phyloP scores from a whole-genome alignment of 2,888 invertebrate species.

The Chalcis sispes region DNA sequence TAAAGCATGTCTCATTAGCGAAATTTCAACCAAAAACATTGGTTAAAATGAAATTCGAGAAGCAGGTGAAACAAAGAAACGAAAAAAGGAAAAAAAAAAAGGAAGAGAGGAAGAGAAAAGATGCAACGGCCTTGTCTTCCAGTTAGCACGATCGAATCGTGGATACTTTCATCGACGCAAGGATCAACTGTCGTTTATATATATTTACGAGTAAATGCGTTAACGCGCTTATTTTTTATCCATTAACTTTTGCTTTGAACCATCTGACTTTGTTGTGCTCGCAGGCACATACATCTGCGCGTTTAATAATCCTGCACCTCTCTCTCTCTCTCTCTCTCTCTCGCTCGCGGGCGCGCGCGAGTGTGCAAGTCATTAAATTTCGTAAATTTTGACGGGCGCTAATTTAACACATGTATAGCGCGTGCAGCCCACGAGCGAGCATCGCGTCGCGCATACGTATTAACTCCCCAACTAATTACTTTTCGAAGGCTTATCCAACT shows the following conservation, averaged over 20 bases:
- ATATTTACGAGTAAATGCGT: no score
- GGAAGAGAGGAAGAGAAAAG: background rate
- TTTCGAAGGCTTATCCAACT: conserved; percentile 35
- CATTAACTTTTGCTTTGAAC: conserved; percentile 13
- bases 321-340: no score
- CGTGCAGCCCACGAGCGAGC: background rate
- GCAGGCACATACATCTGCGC: background rate
- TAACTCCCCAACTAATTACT: conserved; percentile 37
- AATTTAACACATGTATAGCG: conserved; percentile 18
- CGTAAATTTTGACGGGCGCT: conserved; percentile 32
- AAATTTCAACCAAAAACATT: conserved; percentile 14
- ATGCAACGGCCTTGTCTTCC: conserved; percentile 31
- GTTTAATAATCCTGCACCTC: background rate
- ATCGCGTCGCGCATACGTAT: background rate
- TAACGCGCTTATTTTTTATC: conserved; percentile 22
- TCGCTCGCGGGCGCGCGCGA: no score
- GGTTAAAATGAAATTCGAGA: conserved; percentile 32
- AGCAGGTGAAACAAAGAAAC: conserved; percentile 25
- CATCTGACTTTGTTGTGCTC: conserved; percentile 27
- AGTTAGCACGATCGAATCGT: conserved; percentile 1
- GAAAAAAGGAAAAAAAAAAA: background rate
- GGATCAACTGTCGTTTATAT: conserved; percentile 10
- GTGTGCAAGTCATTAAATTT: conserved; percentile 18
- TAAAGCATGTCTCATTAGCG: no score
- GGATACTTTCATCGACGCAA: conserved; percentile 4